Base-by-base conservation (phyloP, 2,888 invertebrate genomes). In the Orthonychiurus folsomi region DNA sequence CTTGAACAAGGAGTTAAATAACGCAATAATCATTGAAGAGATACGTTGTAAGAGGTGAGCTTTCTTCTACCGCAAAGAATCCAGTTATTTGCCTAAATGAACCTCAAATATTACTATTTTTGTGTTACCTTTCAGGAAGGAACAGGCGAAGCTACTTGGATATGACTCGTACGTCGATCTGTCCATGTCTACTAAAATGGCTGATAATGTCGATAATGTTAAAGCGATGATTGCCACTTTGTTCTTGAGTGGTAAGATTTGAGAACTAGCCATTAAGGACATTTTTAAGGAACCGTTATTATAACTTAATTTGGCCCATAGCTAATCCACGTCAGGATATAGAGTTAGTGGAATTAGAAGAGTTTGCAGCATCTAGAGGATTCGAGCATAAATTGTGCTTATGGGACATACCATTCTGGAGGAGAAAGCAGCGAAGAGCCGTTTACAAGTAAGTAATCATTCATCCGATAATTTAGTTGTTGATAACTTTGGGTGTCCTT, bases 121-220 rank as follows among this genome's bases (percentile, higher is more conserved):
- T n/a, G n/a, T n/a, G n/a, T n/a, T n/a, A n/a, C 60, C 55, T 73
- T 75, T 37, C 71, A 80, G 90, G 69, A 78, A 79, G 53, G 84
- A 86, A 50, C 85, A 89, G 74, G 93, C 93, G 0, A 80, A 84
- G 68, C 73, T 86, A 18, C 78, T 94, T 12, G 93, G 94, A 0
- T 95, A 84, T 76, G 81, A 86, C 66, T 84, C 83, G 60, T 94
- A 80, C 77, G 86, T 85, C 0, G 86, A 92, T 50, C 86, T 94
- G 86, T 90, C 89, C 48, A 90, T 95, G 90, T 86, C 89, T 79
- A 93, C 92, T 0, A 94, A 93, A 81, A 87, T 95, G 92, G 91
- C 93, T 5, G 88, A 86, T 9, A 86, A 81, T 68, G 78, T 89
- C 18, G 84, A 87, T 59, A 87, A 86, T 76, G 85, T 93, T 0